Evolutionary conservation across 2,888 invertebrate species (phyloP).

Genomic region (Scaptomyza caliginosa): DNA sequence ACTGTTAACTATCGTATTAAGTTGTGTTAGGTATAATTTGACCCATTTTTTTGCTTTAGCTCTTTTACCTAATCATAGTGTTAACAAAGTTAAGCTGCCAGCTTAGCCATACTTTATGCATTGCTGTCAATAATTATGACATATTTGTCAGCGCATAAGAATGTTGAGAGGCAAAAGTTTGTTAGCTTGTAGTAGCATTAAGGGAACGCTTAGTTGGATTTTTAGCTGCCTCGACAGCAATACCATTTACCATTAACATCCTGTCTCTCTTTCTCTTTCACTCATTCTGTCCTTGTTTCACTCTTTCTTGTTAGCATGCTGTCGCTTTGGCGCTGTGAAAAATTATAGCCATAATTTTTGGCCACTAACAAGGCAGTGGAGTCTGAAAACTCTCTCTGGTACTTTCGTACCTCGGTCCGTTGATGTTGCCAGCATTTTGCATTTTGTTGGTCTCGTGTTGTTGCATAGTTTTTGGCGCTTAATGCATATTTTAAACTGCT

Average conservation of each 20-base stretch:
- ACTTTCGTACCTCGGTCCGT: constrained; percentile 6
- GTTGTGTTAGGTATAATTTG: background rate
- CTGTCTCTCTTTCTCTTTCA: background rate
- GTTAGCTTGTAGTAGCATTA: constrained; percentile 32
- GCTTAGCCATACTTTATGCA: background rate
- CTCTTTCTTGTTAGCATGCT: constrained; percentile 16
- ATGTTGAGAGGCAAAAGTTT: constrained; percentile 28
- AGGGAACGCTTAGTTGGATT: constrained; percentile 23
- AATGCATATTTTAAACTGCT: constrained; percentile 71
- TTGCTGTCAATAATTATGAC: constrained; percentile 49
- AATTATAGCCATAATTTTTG: constrained; percentile 71
- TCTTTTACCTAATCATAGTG: background rate
- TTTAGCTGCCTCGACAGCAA: background rate
- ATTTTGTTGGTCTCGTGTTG: constrained; percentile 21
- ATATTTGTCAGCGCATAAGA: constrained; percentile 34
- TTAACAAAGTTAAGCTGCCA: background rate
- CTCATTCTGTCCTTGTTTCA: background rate
- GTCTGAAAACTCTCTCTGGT: constrained; percentile 31
- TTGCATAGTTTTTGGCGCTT: constrained; percentile 58
- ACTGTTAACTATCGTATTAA: no score
- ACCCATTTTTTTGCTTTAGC: background rate
- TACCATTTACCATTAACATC: constrained; percentile 1
- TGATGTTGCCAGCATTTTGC: constrained; percentile 46
- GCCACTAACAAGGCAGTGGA: constrained; percentile 59
- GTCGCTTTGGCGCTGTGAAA: constrained; percentile 52